Evolutionary conservation across 2,113 vertebrate species (phyloP).

Genomic region (Cairina moschata): DNA sequence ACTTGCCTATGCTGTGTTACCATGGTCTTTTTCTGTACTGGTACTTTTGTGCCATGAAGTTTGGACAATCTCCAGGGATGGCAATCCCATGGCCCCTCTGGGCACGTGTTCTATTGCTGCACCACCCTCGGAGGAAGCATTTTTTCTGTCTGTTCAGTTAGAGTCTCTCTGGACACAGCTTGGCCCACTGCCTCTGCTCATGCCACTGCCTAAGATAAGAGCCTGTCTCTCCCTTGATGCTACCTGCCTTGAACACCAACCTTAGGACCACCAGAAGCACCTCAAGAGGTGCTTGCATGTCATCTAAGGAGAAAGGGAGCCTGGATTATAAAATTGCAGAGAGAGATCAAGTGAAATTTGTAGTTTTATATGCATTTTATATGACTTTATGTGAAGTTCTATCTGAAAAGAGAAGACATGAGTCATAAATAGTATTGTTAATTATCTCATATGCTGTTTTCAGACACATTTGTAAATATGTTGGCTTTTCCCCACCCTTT

Average conservation of each 20-base stretch:
- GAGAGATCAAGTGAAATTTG: background rate
- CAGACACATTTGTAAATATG: background rate
- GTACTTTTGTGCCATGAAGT: background rate
- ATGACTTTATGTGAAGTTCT: background rate
- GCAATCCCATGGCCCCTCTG: background rate
- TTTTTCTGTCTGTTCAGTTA: background rate
- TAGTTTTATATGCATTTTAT: background rate
- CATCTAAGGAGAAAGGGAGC: background rate
- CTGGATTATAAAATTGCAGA: background rate
- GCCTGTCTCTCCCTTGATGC: background rate
- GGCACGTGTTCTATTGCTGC: background rate
- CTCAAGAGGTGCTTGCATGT: background rate
- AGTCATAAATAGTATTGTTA: background rate
- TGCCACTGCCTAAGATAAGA: background rate
- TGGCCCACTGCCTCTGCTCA: background rate
- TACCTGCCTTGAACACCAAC: background rate
- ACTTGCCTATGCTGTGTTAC: background rate
- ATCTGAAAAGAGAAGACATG: background rate
- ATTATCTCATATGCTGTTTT: background rate
- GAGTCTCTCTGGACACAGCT: accelerated
- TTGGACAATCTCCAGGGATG: background rate
- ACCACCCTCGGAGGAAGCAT: accelerated
- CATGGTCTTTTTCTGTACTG: accelerated
- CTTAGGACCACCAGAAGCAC: background rate
- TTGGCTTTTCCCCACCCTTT: background rate